A percentile compares a stretch with the other conserved stretches of the same genome.
These are phyloP conservation scores for Mus pahari DNA, from an alignment of 2,113 vertebrate genomes.

Conservation along the genomic window DNA sequence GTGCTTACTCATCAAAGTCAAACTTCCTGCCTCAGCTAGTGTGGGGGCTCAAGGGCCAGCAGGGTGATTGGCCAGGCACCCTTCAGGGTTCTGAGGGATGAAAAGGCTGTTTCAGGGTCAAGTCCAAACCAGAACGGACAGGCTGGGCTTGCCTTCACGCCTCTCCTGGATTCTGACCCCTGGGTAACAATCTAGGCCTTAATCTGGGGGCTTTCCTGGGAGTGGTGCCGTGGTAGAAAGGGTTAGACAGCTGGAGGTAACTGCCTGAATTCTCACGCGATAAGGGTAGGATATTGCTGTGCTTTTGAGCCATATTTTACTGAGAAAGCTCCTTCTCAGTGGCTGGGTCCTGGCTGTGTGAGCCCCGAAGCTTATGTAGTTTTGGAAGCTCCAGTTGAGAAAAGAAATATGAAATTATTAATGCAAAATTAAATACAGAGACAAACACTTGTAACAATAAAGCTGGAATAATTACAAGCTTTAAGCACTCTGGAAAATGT, in stretches of 20 bases:
- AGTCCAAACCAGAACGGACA: background rate
- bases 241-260: background rate
- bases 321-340: conserved; percentile 20
- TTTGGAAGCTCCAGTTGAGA: background rate
- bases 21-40: background rate
- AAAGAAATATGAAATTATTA: background rate
- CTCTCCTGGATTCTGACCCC: background rate
- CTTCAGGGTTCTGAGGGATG: background rate
- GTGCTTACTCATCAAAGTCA: conserved; percentile 28
- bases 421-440: background rate
- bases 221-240: background rate
- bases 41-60: background rate
- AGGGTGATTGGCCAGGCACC: background rate
- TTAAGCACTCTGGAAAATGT: background rate
- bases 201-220: conserved; percentile 3
- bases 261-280: too few species aligned
- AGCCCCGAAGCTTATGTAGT: background rate
- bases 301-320: background rate
- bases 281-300: background rate
- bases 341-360: background rate
- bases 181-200: background rate
- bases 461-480: background rate
- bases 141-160: background rate
- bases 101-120: background rate
- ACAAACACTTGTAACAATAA: conserved; percentile 3